phyloP scores from a whole-genome alignment of 2,113 vertebrate species.

The Ellobius talpinus region DNA sequence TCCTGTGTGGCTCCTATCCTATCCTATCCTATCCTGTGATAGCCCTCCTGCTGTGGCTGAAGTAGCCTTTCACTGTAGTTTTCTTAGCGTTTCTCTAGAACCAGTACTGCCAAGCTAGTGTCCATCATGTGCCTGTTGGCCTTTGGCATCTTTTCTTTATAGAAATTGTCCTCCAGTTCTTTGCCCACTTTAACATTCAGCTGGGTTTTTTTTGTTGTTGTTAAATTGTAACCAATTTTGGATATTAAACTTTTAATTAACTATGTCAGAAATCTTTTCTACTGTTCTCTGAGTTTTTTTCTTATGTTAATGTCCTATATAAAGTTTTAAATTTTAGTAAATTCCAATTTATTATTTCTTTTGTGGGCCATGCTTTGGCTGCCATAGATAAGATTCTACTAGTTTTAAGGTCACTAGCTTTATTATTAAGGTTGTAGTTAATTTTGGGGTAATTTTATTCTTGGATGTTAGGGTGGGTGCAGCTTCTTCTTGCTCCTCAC shows the following conservation, averaged over 20 bases:
- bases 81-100: not conserved
- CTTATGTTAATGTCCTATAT: not conserved
- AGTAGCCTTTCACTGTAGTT: not conserved
- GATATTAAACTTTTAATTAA: not conserved
- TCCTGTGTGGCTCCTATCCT: not conserved
- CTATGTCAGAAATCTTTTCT: not conserved
- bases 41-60: not conserved
- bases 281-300: not conserved
- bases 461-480: not conserved
- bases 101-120: not conserved
- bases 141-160: not conserved
- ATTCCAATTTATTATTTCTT: not conserved
- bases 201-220: not conserved
- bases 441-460: slow-evolving; percentile 13
- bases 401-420: not conserved
- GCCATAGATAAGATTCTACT: slow-evolving; percentile 12
- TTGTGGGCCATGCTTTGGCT: not conserved
- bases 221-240: slow-evolving; percentile 40
- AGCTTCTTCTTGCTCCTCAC: not conserved
- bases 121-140: not conserved
- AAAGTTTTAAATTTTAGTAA: slow-evolving; percentile 37
- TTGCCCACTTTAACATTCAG: slow-evolving; percentile 29
- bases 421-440: not conserved
- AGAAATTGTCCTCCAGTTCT: not conserved
- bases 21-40: not conserved